phyloP scores from a whole-genome alignment of 2,113 vertebrate species.

The Pagrus major region DNA sequence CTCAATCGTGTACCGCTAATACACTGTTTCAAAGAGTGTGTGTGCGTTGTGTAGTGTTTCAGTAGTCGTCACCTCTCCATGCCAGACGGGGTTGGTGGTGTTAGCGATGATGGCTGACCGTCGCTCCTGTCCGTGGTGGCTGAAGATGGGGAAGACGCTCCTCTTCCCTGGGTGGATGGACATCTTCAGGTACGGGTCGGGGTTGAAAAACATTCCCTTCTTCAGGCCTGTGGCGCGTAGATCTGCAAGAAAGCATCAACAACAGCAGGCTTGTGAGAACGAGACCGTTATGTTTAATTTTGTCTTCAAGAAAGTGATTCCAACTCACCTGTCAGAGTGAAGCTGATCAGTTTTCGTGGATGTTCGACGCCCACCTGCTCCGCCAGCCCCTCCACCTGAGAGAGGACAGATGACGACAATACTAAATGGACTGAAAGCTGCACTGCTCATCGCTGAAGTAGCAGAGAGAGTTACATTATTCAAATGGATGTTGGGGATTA shows the following conservation, averaged over 20 bases:
- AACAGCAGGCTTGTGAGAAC: not conserved
- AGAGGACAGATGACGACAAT: not conserved
- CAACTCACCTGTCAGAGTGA: slow-evolving; percentile 93
- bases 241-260: slow-evolving; percentile 81
- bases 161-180: slow-evolving; percentile 98
- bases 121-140: slow-evolving; percentile 96
- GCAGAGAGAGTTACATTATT: not conserved
- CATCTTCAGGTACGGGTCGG: slow-evolving; percentile 99
- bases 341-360: slow-evolving; percentile 94
- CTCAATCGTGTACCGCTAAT: not conserved
- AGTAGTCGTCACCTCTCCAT: slow-evolving; percentile 89
- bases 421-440: not conserved
- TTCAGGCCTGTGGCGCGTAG: slow-evolving; percentile 94
- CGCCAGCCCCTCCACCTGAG: slow-evolving; percentile 89
- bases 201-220: slow-evolving; percentile 99
- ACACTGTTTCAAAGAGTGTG: not conserved
- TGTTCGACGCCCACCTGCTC: slow-evolving; percentile 91
- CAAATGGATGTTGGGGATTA: no score
- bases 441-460: not conserved
- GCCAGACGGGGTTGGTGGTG: slow-evolving; percentile 97
- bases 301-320: no score
- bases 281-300: no score
- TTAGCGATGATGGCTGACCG: slow-evolving; percentile 97
- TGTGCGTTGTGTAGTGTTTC: not conserved
- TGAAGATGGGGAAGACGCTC: slow-evolving; percentile 94